Evolutionary conservation across 2,113 vertebrate species (phyloP).

Genomic region (Spheniscus mendiculus): DNA sequence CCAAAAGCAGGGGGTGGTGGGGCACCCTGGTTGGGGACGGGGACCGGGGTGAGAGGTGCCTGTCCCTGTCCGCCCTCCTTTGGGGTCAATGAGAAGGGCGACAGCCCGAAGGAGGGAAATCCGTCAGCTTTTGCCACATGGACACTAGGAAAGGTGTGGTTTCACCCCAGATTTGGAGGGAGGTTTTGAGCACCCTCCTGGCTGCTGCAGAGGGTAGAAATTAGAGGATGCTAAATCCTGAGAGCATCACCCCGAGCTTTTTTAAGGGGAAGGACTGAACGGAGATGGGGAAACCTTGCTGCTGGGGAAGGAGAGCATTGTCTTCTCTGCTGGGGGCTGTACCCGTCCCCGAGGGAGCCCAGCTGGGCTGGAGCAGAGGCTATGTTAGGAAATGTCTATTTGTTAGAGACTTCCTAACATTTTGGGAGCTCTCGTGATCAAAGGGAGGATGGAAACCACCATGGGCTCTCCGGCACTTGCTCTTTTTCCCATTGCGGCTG

Average conservation of each 20-base stretch:
- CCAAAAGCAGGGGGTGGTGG: not conserved
- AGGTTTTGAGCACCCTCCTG: not conserved
- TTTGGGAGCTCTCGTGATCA: not conserved
- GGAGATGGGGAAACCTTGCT: rapidly evolving
- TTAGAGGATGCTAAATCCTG: not conserved
- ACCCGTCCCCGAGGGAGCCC: not conserved
- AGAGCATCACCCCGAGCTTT: not conserved
- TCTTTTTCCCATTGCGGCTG: rapidly evolving
- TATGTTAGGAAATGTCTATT: not conserved
- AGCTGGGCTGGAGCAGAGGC: not conserved
- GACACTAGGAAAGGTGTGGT: not conserved
- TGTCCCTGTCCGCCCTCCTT: rapidly evolving
- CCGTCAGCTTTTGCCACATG: rapidly evolving
- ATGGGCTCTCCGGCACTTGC: rapidly evolving
- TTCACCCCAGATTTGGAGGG: not conserved
- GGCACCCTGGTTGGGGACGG: rapidly evolving
- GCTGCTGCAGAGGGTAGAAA: not conserved
- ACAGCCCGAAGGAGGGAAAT: not conserved
- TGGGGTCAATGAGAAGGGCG: rapidly evolving
- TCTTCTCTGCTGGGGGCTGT: not conserved
- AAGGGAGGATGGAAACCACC: not conserved
- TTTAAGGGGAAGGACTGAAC: not conserved
- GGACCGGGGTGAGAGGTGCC: rapidly evolving
- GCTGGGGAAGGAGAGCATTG: not conserved
- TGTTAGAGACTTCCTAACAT: not conserved